Conservation (phyloP, 2,113 vertebrate genomes). For the Rynchops niger region DNA sequence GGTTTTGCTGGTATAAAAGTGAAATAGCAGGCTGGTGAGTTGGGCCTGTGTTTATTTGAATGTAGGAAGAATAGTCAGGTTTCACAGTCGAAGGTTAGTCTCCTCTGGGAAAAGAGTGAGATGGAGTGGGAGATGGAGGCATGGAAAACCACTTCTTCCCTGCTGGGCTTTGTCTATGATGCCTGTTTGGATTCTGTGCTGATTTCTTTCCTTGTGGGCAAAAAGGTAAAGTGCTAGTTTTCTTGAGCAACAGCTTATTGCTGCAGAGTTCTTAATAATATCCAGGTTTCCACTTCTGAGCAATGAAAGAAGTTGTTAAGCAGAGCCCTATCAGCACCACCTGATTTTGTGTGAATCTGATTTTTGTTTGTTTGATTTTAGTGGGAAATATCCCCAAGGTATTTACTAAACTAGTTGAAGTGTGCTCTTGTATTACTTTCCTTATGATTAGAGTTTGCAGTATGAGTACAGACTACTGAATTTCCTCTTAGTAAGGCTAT, state of each 20-base stretch:
- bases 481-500: background rate
- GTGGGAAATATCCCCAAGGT: background rate
- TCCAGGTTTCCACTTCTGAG: background rate
- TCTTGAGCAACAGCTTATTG: background rate
- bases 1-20: background rate
- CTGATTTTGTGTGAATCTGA: background rate
- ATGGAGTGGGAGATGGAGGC: fast-evolving
- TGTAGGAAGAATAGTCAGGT: background rate
- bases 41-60: background rate
- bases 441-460: background rate
- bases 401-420: background rate
- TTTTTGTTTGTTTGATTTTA: background rate
- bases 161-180: background rate
- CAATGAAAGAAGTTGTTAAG: background rate
- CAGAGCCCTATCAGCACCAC: background rate
- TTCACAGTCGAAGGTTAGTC: background rate
- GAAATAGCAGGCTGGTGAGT: background rate
- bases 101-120: background rate
- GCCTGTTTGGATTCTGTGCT: background rate
- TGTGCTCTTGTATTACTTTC: background rate
- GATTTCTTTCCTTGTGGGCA: background rate
- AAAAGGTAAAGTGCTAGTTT: background rate
- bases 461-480: background rate
- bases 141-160: background rate
- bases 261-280: background rate